These are phyloP conservation scores for Malthinus seriepunctatus DNA, from an alignment of 2,888 invertebrate genomes.

Conservation along the genomic window DNA sequence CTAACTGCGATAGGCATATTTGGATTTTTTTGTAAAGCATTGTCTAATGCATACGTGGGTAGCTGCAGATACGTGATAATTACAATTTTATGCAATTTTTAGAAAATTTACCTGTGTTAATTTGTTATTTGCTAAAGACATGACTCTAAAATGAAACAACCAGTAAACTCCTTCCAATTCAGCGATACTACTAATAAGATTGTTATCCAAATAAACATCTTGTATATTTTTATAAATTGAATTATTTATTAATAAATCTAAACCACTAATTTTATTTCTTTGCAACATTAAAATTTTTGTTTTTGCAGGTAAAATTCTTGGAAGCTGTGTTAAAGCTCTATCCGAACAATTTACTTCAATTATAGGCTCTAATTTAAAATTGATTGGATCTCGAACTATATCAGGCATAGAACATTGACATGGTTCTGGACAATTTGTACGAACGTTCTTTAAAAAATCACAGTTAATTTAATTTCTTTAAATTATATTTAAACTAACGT, in stretches of 20 bases:
- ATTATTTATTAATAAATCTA: slow-evolving; percentile 67
- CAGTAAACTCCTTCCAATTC: slow-evolving; percentile 77
- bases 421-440: slow-evolving; percentile 61
- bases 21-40: slow-evolving; percentile 73
- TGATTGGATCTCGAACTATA: slow-evolving; percentile 59
- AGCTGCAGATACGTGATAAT: slow-evolving; percentile 57
- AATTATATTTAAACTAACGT: slow-evolving; percentile 54
- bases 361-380: slow-evolving; percentile 56
- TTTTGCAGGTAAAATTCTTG: slow-evolving; percentile 64
- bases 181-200: slow-evolving; percentile 68
- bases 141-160: slow-evolving; percentile 74
- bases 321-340: slow-evolving; percentile 61
- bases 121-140: slow-evolving; percentile 76
- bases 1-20: slow-evolving; percentile 74
- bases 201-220: slow-evolving; percentile 78
- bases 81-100: not conserved
- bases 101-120: slow-evolving; percentile 65
- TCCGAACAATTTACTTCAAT: slow-evolving; percentile 71
- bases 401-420: slow-evolving; percentile 69
- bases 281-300: slow-evolving; percentile 68
- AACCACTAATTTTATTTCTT: slow-evolving; percentile 65
- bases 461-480: not conserved
- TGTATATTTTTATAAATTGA: slow-evolving; percentile 68
- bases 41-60: slow-evolving; percentile 79
- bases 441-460: slow-evolving; percentile 37